Base-by-base conservation (phyloP, 2,888 invertebrate species). In the Mythimna albipuncta region DNA sequence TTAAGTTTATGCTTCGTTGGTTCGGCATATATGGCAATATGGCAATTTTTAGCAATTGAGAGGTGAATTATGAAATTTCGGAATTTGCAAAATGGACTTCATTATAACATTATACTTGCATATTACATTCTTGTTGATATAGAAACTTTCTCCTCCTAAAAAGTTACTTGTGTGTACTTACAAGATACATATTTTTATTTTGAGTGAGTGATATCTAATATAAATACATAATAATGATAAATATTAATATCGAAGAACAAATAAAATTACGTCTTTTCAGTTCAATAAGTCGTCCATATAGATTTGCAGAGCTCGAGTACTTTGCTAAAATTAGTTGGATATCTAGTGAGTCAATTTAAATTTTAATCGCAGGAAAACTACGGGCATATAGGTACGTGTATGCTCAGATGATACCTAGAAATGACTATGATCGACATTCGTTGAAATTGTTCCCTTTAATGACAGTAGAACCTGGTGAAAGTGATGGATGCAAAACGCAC, bases 1-100 rank as follows among this genome's bases (percentile, higher is more conserved):
- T 79, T 61, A 57, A 21, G 52, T 81, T 64, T 44, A 63, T 62
- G 84, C 65, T 77, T 54, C 58, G 78, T 11, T 84, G 73, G 65
- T 47, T 72, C 21, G 13, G 41, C 65, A 67, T 70, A 69, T 58
- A 59, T 57, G 69, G 67, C 47, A 71, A 69, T 58, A 59, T 57
- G 69, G 67, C 47, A 71, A 65, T 69, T 76, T 72, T 44, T 11
- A 10, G 32, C 35, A 66, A 80, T 52, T 71, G 6, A 57, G 67
- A 58, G 41, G 11, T 0, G 10, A 63, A 75, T 79, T 70, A 67
- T 69, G 32, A 32, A 47, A 35, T 55, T 63, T 65, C 0, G n/a
- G 3, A 54, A 72, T 69, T 77, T 67, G 19, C 38, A 5, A 68
- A 78, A 59, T 72, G 32, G 66, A 52, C 21, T 50, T 41, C 6